Base-by-base conservation (phyloP, 2,888 invertebrate genomes). In the Troides helena region DNA sequence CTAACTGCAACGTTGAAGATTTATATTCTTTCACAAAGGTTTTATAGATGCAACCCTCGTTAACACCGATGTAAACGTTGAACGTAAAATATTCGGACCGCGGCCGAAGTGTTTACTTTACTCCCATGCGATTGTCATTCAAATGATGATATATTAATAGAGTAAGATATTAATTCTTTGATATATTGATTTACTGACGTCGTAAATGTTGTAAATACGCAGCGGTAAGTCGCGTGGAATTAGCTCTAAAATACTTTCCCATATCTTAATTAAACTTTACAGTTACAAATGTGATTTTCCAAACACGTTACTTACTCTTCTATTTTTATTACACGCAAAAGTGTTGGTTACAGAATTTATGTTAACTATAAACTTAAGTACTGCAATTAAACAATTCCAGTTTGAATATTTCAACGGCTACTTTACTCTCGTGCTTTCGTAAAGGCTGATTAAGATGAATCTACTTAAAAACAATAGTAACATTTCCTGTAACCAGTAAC, bases 41-140 rank as follows among this genome's bases (percentile, higher is more conserved):
- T 92, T 91, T 91, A 90, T 90, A 82, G 87, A 77, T 82, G 85
- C 81, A 77, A 79, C 78, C 76, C 87, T 92, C 91, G 91, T 92
- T 92, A 92, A 91, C 92, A 89, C 92, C 83, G 81, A 79, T 88
- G 91, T 92, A 85, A 90, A 89, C 77, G 89, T 88, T 86, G 73
- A 72, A 74, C 77, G 82, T 89, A 85, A 90, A 86, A 90, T 90
- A 88, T 88, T 84, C 77, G 75, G 78, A 67, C 64, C 74, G 76
- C 74, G 77, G 74, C 73, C 72, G 39, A 76, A 79, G 79, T 88
- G 83, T 89, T 86, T 87, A 75, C 85, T 84, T 85, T 81, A 82
- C 79, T 81, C 74, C 76, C 75, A 68, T 74, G 74, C 78, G 78
- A 84, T 89, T 88, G 87, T 88, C 84, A 89, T 90, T 87, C 78